phyloP scores from a whole-genome alignment of 2,888 invertebrate species.

The Lissocephala sabroskyi region DNA sequence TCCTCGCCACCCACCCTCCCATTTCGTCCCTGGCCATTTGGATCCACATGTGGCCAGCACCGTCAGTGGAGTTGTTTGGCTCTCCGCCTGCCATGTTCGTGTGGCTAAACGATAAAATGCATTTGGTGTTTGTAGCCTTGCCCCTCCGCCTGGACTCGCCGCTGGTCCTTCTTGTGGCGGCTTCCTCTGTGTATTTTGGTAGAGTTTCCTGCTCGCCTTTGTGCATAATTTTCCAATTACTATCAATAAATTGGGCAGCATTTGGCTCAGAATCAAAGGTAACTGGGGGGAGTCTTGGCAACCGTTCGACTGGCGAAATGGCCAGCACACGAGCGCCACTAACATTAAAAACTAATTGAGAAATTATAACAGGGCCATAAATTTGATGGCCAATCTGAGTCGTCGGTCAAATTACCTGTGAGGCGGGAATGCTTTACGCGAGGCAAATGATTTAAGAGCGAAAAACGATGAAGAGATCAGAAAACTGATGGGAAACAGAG shows the following conservation, averaged over 20 bases:
- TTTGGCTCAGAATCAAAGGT: neutral
- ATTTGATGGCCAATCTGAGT: no score
- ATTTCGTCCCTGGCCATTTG: constrained; percentile 21
- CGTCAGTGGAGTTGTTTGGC: neutral
- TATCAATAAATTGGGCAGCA: constrained; percentile 38
- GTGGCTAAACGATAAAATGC: constrained; percentile 2
- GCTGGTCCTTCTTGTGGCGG: no score
- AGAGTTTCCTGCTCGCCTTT: constrained; percentile 23
- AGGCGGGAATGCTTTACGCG: no score
- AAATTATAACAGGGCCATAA: constrained; percentile 43
- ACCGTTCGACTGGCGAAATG: neutral
- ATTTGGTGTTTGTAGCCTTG: neutral
- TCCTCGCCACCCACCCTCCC: no score
- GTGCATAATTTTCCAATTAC: constrained; percentile 57
- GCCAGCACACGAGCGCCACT: neutral
- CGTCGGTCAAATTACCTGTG: no score
- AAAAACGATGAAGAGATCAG: no score
- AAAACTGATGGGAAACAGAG: no score
- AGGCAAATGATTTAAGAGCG: no score
- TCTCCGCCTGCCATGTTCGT: neutral
- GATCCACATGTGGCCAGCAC: constrained; percentile 22
- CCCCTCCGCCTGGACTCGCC: no score
- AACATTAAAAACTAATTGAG: constrained; percentile 45
- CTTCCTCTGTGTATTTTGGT: constrained; percentile 1
- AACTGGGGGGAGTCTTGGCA: no score